Evolutionary conservation across 2,113 vertebrate species (phyloP).

Genomic region (Ellobius talpinus): DNA sequence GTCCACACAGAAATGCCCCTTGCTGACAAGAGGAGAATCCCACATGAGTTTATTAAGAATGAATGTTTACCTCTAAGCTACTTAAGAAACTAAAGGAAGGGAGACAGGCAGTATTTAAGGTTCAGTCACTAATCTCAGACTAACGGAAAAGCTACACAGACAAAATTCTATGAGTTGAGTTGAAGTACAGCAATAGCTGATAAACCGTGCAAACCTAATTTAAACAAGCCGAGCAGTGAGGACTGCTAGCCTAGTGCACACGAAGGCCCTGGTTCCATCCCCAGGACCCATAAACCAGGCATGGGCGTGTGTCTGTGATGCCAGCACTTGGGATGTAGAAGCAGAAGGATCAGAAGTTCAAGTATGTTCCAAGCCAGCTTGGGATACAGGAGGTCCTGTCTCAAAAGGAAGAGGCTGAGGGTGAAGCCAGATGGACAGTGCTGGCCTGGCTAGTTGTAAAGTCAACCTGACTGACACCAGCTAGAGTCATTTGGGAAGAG

Average conservation of each 20-base stretch:
- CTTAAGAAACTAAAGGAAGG: neutral
- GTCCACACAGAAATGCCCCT: neutral
- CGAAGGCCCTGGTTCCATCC: neutral
- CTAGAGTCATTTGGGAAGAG: neutral
- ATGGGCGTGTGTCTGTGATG: neutral
- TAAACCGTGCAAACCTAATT: neutral
- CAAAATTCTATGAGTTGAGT: neutral
- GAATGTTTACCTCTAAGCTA: neutral
- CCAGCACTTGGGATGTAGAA: neutral
- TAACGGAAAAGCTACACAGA: neutral
- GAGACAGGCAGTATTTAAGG: neutral
- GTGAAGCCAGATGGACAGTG: neutral
- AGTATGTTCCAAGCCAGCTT: neutral
- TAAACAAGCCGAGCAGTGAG: neutral
- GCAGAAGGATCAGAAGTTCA: neutral
- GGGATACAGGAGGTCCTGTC: neutral
- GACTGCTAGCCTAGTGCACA: neutral
- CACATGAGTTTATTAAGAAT: neutral
- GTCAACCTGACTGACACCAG: neutral
- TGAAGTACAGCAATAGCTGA: neutral
- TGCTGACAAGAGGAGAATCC: neutral
- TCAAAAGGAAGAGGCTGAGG: neutral
- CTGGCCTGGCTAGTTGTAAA: neutral
- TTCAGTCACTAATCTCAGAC: neutral
- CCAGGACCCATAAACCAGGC: neutral